A percentile compares a stretch with the other conserved stretches of the same genome.
Evolutionary conservation across 2,113 vertebrate genomes (phyloP).

Genomic region (Cisticola juncidis): DNA sequence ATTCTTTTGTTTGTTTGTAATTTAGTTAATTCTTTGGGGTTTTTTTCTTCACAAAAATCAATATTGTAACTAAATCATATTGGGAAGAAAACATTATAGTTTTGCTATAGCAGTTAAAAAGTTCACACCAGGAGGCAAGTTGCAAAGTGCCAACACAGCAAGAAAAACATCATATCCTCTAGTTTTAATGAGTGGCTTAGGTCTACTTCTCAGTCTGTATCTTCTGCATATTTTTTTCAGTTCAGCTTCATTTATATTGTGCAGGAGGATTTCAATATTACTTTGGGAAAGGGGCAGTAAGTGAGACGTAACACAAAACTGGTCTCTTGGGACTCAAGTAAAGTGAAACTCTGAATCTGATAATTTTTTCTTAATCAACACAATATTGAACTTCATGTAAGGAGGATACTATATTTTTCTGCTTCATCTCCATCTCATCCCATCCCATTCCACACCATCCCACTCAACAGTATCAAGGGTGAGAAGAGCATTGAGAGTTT

Average conservation of each 20-base stretch:
- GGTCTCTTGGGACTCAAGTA: neutral
- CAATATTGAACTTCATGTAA: neutral
- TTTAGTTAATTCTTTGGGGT: neutral
- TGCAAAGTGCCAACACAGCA: neutral
- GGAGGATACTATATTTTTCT: neutral
- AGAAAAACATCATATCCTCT: neutral
- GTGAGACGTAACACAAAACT: neutral
- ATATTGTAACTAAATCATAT: neutral
- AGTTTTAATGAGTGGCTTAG: neutral
- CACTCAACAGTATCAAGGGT: neutral
- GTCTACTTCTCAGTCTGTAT: neutral
- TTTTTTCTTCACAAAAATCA: neutral
- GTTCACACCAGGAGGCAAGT: neutral
- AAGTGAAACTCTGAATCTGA: neutral
- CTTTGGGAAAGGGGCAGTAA: neutral
- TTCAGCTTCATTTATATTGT: neutral
- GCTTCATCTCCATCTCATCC: neutral
- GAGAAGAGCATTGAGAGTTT: neutral
- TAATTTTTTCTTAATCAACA: neutral
- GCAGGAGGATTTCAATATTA: neutral
- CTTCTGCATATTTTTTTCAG: neutral
- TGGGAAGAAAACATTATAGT: accelerated
- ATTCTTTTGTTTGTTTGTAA: neutral
- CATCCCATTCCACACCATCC: neutral
- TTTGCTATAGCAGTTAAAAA: neutral